Evolutionary conservation across 35 echinoderm and acorn worm species (phyloP), one percentile per base, ranked within the genome.

Genomic region (Stichopus chloronotus): DNA sequence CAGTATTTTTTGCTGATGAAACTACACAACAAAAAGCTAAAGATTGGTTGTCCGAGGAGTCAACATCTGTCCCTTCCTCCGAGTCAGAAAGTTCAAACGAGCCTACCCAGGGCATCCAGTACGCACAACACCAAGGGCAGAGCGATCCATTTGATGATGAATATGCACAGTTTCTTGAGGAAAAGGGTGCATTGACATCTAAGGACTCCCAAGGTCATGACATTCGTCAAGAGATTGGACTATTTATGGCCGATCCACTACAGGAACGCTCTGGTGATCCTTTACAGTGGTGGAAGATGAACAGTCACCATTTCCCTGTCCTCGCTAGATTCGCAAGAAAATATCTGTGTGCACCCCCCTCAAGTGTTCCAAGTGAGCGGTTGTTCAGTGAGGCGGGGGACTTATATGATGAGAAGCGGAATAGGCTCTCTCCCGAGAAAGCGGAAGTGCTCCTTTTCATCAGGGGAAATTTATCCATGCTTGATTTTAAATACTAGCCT

Each of bases 381-480:
- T 59, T 87, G 53, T 87, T 87, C 56, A 87, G 84, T 30, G 84
- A 87, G 56, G 84, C 84, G 0, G 57, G 56, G 56, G 84, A 87
- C 59, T 63, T 87, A 20, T 87, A 60, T 59, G 84, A 87, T 59
- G 84, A 87, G 9, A 60, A 87, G 59, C 5, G 57, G 17, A 87
- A 87, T 21, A 17, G 53, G 4, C 84, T 87, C 1, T 21, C 14
- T 58, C 84, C 84, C 6, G 84, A 58, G 30, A 87, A 87, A 30
- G 84, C 56, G n/a, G 84, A 87, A 87, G 59, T 87, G 84, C 12
- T 87, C 2, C 84, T 87, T n/a, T n/a, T n/a, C n/a, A n/a, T n/a
- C n/a, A n/a, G n/a, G n/a, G n/a, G n/a, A n/a, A n/a, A n/a, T n/a
- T n/a, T n/a, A n/a, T n/a, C n/a, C n/a, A n/a, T n/a, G n/a, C n/a